Conservation (phyloP, 2,888 invertebrate genomes). For the Anaspis maculata region DNA sequence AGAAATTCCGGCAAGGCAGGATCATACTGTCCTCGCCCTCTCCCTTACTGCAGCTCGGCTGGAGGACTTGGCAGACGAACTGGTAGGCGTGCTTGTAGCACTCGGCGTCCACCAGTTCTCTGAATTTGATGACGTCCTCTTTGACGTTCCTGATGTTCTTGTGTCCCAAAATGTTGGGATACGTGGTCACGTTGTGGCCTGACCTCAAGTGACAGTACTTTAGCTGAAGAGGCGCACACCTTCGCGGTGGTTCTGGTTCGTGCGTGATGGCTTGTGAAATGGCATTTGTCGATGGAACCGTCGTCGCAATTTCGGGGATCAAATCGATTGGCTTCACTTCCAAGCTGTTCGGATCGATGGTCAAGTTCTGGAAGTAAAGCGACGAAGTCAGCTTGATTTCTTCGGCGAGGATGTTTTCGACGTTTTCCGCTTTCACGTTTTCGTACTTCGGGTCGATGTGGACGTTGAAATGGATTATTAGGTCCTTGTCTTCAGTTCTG, state of each 20-base stretch:
- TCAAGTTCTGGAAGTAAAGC: constrained; percentile 55
- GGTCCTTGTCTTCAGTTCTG: constrained; percentile 60
- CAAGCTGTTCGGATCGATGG: constrained; percentile 56
- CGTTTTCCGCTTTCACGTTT: constrained; percentile 54
- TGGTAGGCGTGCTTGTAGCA: constrained; percentile 84
- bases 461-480: constrained; percentile 78
- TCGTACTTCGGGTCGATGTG: constrained; percentile 62
- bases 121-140: constrained; percentile 71
- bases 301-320: constrained; percentile 37
- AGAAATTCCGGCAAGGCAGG: constrained; percentile 74
- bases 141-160: constrained; percentile 52
- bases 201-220: constrained; percentile 63
- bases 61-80: constrained; percentile 79
- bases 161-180: constrained; percentile 73
- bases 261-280: constrained; percentile 44
- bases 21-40: constrained; percentile 49
- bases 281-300: constrained; percentile 34
- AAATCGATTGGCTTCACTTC: constrained; percentile 50
- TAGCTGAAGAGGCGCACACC: constrained; percentile 59
- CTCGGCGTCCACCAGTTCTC: constrained; percentile 83
- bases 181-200: constrained; percentile 72
- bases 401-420: constrained; percentile 55
- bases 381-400: constrained; percentile 54
- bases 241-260: constrained; percentile 54
- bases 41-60: constrained; percentile 60